Conservation (phyloP, 2,888 invertebrate species). For the Mesoligia furuncula region DNA sequence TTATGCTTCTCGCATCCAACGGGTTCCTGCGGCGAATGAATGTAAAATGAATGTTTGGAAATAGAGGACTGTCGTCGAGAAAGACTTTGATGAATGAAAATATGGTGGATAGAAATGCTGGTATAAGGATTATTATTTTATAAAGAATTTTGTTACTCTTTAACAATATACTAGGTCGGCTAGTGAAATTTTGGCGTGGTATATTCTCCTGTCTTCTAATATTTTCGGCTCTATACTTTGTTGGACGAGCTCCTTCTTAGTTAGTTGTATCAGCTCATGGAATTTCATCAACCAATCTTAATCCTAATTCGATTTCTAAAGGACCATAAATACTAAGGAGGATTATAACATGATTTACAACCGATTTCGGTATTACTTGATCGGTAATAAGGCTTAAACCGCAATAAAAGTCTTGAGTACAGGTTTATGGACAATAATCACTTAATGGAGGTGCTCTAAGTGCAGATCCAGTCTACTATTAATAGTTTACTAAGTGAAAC, state of each 20-base stretch:
- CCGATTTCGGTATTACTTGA: slow-evolving; percentile 44
- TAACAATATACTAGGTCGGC: background rate
- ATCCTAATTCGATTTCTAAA: slow-evolving; percentile 6
- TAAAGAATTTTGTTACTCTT: background rate
- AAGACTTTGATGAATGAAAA: slow-evolving; percentile 24
- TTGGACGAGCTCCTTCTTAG: background rate
- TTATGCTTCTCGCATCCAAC: too few species aligned
- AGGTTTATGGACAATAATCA: slow-evolving; percentile 65
- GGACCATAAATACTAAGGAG: background rate
- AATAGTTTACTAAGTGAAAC: slow-evolving; percentile 52
- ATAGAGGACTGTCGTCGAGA: slow-evolving; percentile 7
- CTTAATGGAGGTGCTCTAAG: slow-evolving; percentile 50
- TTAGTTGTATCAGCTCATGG: background rate
- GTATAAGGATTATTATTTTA: background rate
- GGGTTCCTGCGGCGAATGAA: slow-evolving; percentile 26
- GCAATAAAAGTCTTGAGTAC: slow-evolving; percentile 39
- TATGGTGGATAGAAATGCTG: slow-evolving; percentile 3
- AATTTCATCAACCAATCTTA: background rate
- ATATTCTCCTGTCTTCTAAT: background rate
- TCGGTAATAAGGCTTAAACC: slow-evolving; percentile 24
- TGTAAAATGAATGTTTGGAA: slow-evolving; percentile 44
- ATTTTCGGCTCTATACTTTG: background rate
- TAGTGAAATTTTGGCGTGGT: background rate
- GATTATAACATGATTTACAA: slow-evolving; percentile 34
- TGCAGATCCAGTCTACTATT: slow-evolving; percentile 31